phyloP scores from a whole-genome alignment of 2,797 vertebrate genomes.

The Cichlasoma orientale region DNA sequence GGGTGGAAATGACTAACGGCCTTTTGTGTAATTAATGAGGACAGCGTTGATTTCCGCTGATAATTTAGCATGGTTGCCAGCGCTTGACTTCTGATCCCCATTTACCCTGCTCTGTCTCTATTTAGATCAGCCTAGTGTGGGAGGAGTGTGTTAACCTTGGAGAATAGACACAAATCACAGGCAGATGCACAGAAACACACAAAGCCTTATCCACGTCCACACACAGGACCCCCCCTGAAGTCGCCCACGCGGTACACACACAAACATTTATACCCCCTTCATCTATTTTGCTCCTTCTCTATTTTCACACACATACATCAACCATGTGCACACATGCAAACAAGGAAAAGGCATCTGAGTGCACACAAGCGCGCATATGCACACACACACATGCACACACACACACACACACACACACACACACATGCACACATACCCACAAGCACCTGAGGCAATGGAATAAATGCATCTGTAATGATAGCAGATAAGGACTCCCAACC shows the following conservation, averaged over 20 bases:
- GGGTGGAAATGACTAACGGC: constrained; percentile 78
- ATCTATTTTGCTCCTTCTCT: constrained; percentile 62
- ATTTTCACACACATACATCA: constrained; percentile 60
- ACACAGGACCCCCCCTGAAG: constrained; percentile 66
- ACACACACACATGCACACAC: background rate
- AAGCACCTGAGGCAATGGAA: constrained; percentile 80
- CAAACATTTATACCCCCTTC: constrained; percentile 75
- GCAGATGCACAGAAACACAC: constrained; percentile 69
- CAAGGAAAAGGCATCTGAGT: constrained; percentile 69
- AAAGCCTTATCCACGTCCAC: constrained; percentile 70
- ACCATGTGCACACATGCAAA: constrained; percentile 64
- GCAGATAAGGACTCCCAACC: constrained; percentile 83
- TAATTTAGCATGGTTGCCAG: constrained; percentile 84
- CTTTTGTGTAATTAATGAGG: constrained; percentile 86
- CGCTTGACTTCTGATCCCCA: constrained; percentile 84
- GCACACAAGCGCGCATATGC: background rate
- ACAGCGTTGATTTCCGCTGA: constrained; percentile 83
- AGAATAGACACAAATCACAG: constrained; percentile 71
- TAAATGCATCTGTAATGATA: constrained; percentile 85
- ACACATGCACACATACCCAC: constrained; percentile 65
- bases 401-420: constrained; percentile 4
- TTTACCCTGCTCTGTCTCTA: constrained; percentile 81
- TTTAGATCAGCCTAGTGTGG: constrained; percentile 79
- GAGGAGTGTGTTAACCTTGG: constrained; percentile 83
- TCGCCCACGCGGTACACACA: constrained; percentile 64